Evolutionary conservation across 2,797 vertebrate genomes (phyloP).

Genomic region (Acrossocheilus wenchowensis): DNA sequence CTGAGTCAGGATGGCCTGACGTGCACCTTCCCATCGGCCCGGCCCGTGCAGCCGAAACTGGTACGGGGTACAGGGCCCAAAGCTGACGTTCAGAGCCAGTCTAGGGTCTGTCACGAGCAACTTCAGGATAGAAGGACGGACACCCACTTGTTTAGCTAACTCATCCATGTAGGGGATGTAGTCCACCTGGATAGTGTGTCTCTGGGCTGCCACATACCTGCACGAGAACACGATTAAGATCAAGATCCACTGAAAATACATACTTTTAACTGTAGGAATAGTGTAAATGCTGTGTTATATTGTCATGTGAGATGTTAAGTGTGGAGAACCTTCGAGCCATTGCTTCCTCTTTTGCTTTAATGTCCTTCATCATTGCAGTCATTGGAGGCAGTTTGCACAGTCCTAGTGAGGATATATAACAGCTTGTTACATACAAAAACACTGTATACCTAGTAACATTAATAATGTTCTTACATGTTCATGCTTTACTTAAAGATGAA

Average conservation of each 20-base stretch:
- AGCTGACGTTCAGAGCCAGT: conserved; percentile 73
- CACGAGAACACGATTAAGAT: conserved; percentile 19
- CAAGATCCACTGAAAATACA: background rate
- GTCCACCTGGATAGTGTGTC: conserved; percentile 89
- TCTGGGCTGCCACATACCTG: conserved; percentile 85
- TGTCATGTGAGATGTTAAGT: background rate
- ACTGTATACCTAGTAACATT: background rate
- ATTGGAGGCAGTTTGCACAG: conserved; percentile 72
- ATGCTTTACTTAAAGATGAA: background rate
- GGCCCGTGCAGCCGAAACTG: conserved; percentile 88
- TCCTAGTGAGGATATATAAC: conserved; percentile 43
- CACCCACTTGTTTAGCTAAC: conserved; percentile 78
- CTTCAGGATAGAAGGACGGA: conserved; percentile 73
- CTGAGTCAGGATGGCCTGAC: conserved; percentile 83
- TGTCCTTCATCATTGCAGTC: conserved; percentile 74
- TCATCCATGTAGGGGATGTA: conserved; percentile 87
- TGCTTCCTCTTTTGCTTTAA: conserved; percentile 67
- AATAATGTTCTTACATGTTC: background rate
- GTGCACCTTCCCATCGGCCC: conserved; percentile 81
- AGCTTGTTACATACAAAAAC: background rate
- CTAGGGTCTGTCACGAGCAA: conserved; percentile 84
- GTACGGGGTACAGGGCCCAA: conserved; percentile 84
- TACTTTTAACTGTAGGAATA: background rate
- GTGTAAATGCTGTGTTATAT: background rate
- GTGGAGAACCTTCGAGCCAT: conserved; percentile 72